These are phyloP conservation scores for Rhinella marina DNA, from an alignment of 2,797 vertebrate genomes.

Conservation along the genomic window DNA sequence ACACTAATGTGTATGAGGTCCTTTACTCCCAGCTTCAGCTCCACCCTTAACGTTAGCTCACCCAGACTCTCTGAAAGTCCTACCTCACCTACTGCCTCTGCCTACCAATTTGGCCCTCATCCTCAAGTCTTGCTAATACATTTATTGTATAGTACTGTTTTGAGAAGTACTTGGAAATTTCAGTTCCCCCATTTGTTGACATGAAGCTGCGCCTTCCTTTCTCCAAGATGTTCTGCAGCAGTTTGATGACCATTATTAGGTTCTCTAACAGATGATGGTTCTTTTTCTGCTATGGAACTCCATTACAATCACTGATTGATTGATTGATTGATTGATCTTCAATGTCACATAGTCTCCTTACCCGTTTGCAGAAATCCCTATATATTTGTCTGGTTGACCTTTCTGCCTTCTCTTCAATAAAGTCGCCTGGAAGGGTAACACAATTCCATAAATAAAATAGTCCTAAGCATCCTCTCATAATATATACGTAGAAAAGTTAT, in stretches of 20 bases:
- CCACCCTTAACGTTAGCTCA: too few species aligned
- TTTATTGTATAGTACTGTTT: too few species aligned
- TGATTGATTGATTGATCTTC: neutral
- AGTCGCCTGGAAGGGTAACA: neutral
- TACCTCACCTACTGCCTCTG: too few species aligned
- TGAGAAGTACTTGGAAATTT: too few species aligned
- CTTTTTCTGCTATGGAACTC: too few species aligned
- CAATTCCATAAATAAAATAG: neutral
- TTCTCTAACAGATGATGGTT: neutral
- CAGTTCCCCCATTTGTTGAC: too few species aligned
- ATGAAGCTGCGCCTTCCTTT: neutral
- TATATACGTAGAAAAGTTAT: neutral
- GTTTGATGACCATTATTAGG: neutral
- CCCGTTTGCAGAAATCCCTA: slow-evolving; percentile 2
- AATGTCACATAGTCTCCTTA: neutral
- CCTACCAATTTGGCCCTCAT: too few species aligned
- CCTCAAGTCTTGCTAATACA: too few species aligned
- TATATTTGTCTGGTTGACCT: neutral
- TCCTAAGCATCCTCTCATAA: neutral
- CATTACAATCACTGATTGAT: neutral
- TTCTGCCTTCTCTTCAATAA: neutral
- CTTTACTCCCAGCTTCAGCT: too few species aligned
- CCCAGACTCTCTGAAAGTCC: too few species aligned
- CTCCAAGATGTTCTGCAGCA: neutral
- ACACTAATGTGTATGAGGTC: too few species aligned